Conservation (phyloP, 2,888 invertebrate genomes). For the Polietes domitor region DNA sequence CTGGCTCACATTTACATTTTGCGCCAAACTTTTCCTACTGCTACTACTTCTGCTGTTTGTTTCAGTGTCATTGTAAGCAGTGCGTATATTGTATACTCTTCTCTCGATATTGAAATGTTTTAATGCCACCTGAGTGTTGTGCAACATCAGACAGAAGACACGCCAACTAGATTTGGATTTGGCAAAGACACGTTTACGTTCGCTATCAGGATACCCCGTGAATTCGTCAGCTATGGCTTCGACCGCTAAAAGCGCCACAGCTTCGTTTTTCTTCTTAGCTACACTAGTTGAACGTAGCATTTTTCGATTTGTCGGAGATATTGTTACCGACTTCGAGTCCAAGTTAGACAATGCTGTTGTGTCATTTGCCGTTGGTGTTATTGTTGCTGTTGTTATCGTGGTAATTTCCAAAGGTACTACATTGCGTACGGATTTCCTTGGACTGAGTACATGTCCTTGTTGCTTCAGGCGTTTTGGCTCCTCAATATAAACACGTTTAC, state of each 20-base stretch:
- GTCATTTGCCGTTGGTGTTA: background rate
- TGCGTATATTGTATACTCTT: too few species aligned
- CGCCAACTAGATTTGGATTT: slow-evolving; percentile 71
- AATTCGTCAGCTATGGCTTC: slow-evolving; percentile 46
- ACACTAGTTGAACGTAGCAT: slow-evolving; percentile 49
- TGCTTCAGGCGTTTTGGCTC: background rate
- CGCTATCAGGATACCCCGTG: slow-evolving; percentile 52
- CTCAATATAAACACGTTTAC: background rate
- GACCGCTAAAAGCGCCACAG: slow-evolving; percentile 19
- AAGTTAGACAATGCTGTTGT: background rate
- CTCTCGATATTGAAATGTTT: slow-evolving; percentile 75
- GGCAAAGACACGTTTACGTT: slow-evolving; percentile 65
- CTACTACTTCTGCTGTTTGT: slow-evolving; percentile 1
- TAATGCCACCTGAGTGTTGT: slow-evolving; percentile 73
- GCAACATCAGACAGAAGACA: slow-evolving; percentile 71
- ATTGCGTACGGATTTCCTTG: background rate
- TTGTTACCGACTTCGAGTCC: slow-evolving; percentile 30
- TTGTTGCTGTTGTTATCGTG: background rate
- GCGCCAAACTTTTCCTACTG: slow-evolving; percentile 28
- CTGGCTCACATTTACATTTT: slow-evolving; percentile 26
- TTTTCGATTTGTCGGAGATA: slow-evolving; percentile 26
- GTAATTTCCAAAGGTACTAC: background rate
- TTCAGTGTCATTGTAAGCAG: too few species aligned
- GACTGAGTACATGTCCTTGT: background rate
- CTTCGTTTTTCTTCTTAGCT: slow-evolving; percentile 34